These are phyloP conservation scores for Pteromalus puparum DNA, from an alignment of 1,140 invertebrate species.

Conservation along the genomic window DNA sequence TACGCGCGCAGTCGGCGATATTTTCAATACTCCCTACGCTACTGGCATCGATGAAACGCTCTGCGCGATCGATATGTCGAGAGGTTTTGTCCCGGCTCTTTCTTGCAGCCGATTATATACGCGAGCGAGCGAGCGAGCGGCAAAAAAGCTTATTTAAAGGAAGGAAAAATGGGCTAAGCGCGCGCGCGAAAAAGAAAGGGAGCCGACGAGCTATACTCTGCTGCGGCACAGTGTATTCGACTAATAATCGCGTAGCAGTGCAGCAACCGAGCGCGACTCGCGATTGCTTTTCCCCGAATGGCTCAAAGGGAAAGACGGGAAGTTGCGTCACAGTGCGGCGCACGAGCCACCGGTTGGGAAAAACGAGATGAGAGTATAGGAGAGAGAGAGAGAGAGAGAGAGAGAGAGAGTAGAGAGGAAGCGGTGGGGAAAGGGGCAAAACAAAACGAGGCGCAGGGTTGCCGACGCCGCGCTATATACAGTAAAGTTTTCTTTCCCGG, in stretches of 20 bases:
- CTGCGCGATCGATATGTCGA: conserved; percentile 15
- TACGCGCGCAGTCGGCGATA: neutral
- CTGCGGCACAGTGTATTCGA: neutral
- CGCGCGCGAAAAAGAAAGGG: neutral
- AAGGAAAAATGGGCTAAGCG: neutral
- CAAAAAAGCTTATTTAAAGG: too few species aligned
- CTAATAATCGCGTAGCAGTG: conserved; percentile 16
- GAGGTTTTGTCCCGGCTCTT: conserved; percentile 21
- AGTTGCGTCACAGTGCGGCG: conserved; percentile 13
- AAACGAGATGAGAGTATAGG: conserved; percentile 36
- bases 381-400: too few species aligned
- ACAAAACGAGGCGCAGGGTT: neutral
- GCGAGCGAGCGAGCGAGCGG: neutral
- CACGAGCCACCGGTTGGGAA: conserved; percentile 9
- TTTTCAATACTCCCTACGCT: neutral
- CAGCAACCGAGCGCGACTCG: neutral
- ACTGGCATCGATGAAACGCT: neutral
- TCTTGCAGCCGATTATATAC: neutral
- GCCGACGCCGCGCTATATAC: neutral
- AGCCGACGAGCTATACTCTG: neutral
- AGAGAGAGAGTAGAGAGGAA: too few species aligned
- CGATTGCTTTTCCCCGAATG: conserved; percentile 31
- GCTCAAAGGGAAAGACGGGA: neutral
- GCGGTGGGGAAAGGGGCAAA: neutral
- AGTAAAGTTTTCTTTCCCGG: conserved; percentile 38